phyloP scores from a whole-genome alignment of 2,113 vertebrate species.

The Onychostoma macrolepis region DNA sequence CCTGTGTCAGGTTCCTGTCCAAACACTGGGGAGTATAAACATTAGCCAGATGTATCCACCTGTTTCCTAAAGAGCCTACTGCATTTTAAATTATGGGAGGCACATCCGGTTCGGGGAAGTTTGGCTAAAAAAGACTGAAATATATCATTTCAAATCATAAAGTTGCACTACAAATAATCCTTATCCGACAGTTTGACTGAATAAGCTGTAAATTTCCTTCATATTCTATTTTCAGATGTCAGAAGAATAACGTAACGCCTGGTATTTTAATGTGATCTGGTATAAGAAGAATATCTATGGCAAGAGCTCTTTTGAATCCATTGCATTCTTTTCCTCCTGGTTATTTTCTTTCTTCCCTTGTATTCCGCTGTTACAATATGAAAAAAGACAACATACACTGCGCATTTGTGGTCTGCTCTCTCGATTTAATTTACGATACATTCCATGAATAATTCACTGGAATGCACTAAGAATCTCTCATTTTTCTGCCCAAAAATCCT shows the following conservation, averaged over 20 bases:
- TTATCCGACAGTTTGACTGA: not conserved
- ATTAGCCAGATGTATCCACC: not conserved
- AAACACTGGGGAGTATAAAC: not conserved
- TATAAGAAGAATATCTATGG: not conserved
- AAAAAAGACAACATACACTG: not conserved
- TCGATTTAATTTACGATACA: not conserved
- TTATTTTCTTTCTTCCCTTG: not conserved
- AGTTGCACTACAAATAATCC: not conserved
- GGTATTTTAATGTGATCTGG: not conserved
- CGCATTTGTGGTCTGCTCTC: not conserved
- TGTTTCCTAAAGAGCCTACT: not conserved
- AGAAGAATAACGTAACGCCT: not conserved
- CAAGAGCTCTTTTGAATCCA: not conserved
- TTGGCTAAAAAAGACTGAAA: not conserved
- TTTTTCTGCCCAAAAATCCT: not conserved
- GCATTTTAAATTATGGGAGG: not conserved
- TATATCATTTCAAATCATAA: too few species aligned
- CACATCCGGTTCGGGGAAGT: not conserved
- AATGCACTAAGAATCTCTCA: not conserved
- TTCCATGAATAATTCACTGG: not conserved
- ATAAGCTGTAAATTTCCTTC: not conserved
- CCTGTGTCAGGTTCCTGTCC: not conserved
- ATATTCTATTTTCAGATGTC: not conserved
- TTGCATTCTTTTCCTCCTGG: not conserved
- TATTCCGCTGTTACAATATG: not conserved